Evolutionary conservation across 2,888 invertebrate genomes (phyloP).

Genomic region (Lucinisca nassula): DNA sequence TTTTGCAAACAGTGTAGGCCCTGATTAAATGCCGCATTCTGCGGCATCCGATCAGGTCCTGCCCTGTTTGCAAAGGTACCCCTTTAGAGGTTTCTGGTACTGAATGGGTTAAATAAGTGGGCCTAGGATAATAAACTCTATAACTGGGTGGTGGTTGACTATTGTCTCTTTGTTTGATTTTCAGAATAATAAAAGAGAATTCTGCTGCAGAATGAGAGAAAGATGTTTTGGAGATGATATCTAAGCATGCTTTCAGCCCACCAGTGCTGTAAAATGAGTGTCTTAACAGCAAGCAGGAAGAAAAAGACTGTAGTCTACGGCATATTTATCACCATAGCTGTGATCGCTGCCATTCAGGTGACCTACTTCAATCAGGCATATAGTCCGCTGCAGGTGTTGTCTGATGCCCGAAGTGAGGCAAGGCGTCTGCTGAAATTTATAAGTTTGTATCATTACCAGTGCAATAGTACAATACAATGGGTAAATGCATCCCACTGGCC

Average conservation of each 20-base stretch:
- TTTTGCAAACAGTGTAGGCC: too few relatives aligned
- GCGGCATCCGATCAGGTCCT: too few relatives aligned
- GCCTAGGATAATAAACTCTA: too few relatives aligned
- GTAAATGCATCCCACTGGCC: conserved; percentile 82
- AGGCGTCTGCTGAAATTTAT: conserved; percentile 83
- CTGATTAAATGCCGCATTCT: too few relatives aligned
- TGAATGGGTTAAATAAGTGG: too few relatives aligned
- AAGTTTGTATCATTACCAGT: conserved; percentile 83
- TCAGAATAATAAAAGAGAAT: too few relatives aligned
- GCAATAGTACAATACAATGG: conserved; percentile 80
- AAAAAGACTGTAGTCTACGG: conserved; percentile 75
- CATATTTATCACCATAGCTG: conserved; percentile 56
- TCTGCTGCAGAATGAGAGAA: too few relatives aligned
- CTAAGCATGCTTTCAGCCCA: neutral
- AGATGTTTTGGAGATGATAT: neutral
- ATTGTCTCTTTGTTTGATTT: too few relatives aligned
- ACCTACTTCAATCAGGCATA: conserved; percentile 79
- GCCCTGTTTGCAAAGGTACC: too few relatives aligned
- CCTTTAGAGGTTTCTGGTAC: too few relatives aligned
- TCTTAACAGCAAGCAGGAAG: conserved; percentile 56
- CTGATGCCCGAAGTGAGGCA: conserved; percentile 84
- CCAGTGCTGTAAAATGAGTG: conserved; percentile 20
- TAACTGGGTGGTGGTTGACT: too few relatives aligned
- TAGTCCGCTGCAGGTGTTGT: conserved; percentile 82
- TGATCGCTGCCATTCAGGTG: conserved; percentile 76